phyloP scores from a whole-genome alignment of 2,113 vertebrate genomes.

The Anseranas semipalmata region DNA sequence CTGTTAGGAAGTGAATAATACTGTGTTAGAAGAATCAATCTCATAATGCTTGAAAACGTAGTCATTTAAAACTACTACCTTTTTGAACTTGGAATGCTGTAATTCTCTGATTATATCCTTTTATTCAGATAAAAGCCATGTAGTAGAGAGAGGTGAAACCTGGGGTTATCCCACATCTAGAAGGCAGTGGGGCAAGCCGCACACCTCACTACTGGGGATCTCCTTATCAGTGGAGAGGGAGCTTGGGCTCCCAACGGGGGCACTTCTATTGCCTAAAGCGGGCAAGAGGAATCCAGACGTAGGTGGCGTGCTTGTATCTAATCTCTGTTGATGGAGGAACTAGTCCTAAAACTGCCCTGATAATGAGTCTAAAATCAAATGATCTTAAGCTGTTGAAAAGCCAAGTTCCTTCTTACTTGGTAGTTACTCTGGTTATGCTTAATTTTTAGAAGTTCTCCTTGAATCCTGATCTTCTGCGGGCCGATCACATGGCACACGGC shows the following conservation, averaged over 20 bases:
- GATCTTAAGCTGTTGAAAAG: not conserved
- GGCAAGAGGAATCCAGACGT: not conserved
- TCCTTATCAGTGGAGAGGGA: not conserved
- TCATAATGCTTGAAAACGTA: not conserved
- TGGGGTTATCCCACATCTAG: not conserved
- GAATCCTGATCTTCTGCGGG: not conserved
- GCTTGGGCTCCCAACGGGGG: not conserved
- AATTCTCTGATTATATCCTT: not conserved
- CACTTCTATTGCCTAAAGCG: not conserved
- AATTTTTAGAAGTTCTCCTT: not conserved
- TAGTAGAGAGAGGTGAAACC: not conserved
- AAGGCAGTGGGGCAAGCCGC: not conserved
- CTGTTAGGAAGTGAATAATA: not conserved
- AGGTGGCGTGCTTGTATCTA: not conserved
- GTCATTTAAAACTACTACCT: rapidly evolving
- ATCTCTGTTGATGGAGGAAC: not conserved
- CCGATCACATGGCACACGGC: rapidly evolving
- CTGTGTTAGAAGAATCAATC: not conserved
- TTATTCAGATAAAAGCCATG: not conserved
- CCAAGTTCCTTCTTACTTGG: not conserved
- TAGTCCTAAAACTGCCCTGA: not conserved
- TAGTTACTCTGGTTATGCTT: not conserved
- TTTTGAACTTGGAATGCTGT: not conserved
- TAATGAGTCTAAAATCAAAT: not conserved
- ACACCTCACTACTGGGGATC: rapidly evolving